These are phyloP conservation scores for Mionectes macconnelli DNA, from an alignment of 2,113 vertebrate species.

Conservation along the genomic window DNA sequence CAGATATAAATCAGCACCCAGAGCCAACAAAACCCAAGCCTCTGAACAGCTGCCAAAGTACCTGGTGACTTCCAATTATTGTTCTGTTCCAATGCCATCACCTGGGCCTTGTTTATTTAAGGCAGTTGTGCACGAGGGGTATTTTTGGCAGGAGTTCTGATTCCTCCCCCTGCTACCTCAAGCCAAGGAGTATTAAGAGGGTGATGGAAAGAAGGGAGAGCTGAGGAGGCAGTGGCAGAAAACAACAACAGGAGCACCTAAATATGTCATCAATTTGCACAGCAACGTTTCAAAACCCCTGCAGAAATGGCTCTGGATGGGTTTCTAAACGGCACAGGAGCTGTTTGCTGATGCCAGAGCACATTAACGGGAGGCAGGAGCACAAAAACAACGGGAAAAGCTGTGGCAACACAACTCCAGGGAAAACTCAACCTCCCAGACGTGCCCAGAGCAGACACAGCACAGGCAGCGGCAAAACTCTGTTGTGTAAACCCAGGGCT, in stretches of 20 bases:
- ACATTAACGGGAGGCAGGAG: neutral
- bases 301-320: neutral
- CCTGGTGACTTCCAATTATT: neutral
- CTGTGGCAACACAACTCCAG: neutral
- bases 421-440: neutral
- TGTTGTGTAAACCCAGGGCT: neutral
- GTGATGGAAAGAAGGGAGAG: neutral
- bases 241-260: neutral
- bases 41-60: neutral
- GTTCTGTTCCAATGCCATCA: neutral
- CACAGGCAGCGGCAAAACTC: neutral
- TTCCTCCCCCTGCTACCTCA: neutral
- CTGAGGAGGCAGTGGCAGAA: neutral
- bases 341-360: neutral
- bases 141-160: neutral
- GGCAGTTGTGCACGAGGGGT: neutral
- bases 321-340: neutral
- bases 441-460: neutral
- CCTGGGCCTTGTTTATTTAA: neutral
- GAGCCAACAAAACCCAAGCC: neutral
- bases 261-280: neutral
- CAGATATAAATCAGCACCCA: neutral
- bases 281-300: neutral
- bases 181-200: neutral
- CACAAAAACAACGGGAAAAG: neutral